phyloP scores from a whole-genome alignment of 2,888 invertebrate species.

The Microctonus hyperodae region DNA sequence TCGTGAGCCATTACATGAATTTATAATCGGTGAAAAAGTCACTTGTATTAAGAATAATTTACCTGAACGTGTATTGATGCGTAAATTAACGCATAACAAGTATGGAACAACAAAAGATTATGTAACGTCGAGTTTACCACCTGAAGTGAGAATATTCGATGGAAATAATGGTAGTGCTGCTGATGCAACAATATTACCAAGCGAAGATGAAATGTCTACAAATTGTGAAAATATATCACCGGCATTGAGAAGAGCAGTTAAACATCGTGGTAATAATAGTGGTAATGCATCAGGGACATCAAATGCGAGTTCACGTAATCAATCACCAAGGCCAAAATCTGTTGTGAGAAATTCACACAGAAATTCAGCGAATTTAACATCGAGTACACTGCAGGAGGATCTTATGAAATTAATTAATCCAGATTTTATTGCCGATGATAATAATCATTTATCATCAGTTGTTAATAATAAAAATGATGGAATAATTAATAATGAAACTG shows the following conservation, averaged over 20 bases:
- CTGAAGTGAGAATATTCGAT: slow-evolving; percentile 62
- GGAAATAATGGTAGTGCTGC: slow-evolving; percentile 60
- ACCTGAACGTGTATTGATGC: slow-evolving; percentile 61
- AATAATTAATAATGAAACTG: slow-evolving; percentile 8
- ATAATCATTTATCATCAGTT: slow-evolving; percentile 38
- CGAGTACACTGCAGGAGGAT: slow-evolving; percentile 81
- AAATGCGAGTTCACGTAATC: slow-evolving; percentile 67
- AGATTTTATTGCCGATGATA: slow-evolving; percentile 65
- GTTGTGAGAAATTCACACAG: slow-evolving; percentile 68
- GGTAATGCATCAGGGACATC: slow-evolving; percentile 61
- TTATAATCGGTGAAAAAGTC: slow-evolving; percentile 64
- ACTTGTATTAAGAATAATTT: slow-evolving; percentile 60
- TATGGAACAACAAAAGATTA: slow-evolving; percentile 59
- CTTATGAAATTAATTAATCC: slow-evolving; percentile 86
- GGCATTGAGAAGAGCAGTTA: slow-evolving; percentile 63
- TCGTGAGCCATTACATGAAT: slow-evolving; percentile 58
- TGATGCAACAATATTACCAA: slow-evolving; percentile 60
- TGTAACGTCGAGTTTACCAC: slow-evolving; percentile 58
- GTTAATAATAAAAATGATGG: slow-evolving; percentile 31
- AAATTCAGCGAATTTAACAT: slow-evolving; percentile 69
- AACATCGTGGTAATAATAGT: slow-evolving; percentile 61
- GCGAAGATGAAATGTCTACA: slow-evolving; percentile 69
- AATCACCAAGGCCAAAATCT: slow-evolving; percentile 69
- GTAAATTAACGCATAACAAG: slow-evolving; percentile 64
- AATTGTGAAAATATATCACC: slow-evolving; percentile 68